Base-by-base conservation (phyloP, 35 echinoderm and acorn worm genomes). In the Lytechinus variegatus region DNA sequence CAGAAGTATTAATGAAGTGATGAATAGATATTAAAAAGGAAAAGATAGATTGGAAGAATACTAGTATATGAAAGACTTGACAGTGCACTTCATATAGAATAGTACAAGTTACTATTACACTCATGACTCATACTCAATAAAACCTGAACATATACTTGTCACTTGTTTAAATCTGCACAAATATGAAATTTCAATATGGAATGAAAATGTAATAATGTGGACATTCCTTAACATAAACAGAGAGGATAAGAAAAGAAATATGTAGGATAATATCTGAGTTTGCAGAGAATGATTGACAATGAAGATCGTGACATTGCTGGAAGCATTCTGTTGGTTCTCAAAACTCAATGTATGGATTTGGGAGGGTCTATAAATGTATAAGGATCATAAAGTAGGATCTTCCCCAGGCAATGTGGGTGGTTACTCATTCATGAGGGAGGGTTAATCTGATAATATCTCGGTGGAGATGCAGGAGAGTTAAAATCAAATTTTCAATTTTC, bases 381-480 rank as follows among this genome's bases (percentile, higher is more conserved):
- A 44, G 16, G 28, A 54, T 9, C 28, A 12, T 28, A 54, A 44
- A 90, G 29, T 12, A 90, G 28, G 88, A 54, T 52, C 52, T 44
- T 90, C 88, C 88, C 88, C 24, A 24, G 29, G 88, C 28, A 10
- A 0, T 51, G 24, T 28, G 88, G 27, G 27, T 13, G 92, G 54
- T 93, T 93, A 55, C 29, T 93, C 92, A 93, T 55, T 93, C 88
- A 51, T 54, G 88, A 14, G 66, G 88, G 53, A 93, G 92, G 53
- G 27, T 93, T 93, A 55, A 93, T 93, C 53, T 93, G 92, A 93
- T 93, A 93, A 93, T 93, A 93, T 93, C 92, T 79, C 66, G 1
- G n/a, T 54, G 57, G 92, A 54, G 55, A 93, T 56, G 27, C 6
- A 3, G 55, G 33, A 90, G 66, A 3, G 8, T 21, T 79, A 19